phyloP scores from a whole-genome alignment of 2,797 vertebrate species.

The Brachyalestes nurse region DNA sequence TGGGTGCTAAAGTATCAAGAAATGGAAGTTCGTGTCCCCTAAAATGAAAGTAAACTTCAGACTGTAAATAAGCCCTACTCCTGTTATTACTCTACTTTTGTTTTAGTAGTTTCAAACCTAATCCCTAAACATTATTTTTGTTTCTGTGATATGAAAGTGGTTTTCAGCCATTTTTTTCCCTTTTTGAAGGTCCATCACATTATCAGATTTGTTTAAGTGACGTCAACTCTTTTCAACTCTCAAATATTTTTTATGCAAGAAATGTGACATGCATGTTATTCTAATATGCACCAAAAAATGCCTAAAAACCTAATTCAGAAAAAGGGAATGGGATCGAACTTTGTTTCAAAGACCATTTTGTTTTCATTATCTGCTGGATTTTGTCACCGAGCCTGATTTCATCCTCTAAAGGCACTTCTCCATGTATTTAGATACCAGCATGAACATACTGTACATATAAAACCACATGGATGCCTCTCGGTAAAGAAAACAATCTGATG shows the following conservation, averaged over 20 bases:
- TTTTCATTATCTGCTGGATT: slow-evolving; percentile 32
- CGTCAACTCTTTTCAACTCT: not conserved
- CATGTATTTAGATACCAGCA: slow-evolving; percentile 11
- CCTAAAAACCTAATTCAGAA: not conserved
- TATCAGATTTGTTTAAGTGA: not conserved
- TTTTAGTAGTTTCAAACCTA: not conserved
- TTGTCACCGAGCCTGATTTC: slow-evolving; percentile 23
- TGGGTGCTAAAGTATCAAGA: not conserved
- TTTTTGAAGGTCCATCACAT: not conserved
- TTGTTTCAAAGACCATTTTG: not conserved
- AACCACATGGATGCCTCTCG: slow-evolving; percentile 44
- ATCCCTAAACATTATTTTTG: not conserved
- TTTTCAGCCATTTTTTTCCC: not conserved
- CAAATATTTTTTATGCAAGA: slow-evolving; percentile 9
- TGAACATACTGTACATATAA: slow-evolving; percentile 37
- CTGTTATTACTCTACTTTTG: not conserved
- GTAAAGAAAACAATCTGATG: slow-evolving; percentile 53
- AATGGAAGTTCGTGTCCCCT: too few relatives aligned
- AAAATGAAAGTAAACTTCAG: too few relatives aligned
- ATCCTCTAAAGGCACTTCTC: not conserved
- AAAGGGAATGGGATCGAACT: not conserved
- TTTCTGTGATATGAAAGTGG: slow-evolving; percentile 10
- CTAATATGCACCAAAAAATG: slow-evolving; percentile 1
- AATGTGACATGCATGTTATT: slow-evolving; percentile 3
- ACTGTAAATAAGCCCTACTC: too few relatives aligned